Percentiles rank a stretch among this genome's conserved stretches.
Evolutionary conservation across 2,888 invertebrate species (phyloP).

Genomic region (Mallateleia sp.): DNA sequence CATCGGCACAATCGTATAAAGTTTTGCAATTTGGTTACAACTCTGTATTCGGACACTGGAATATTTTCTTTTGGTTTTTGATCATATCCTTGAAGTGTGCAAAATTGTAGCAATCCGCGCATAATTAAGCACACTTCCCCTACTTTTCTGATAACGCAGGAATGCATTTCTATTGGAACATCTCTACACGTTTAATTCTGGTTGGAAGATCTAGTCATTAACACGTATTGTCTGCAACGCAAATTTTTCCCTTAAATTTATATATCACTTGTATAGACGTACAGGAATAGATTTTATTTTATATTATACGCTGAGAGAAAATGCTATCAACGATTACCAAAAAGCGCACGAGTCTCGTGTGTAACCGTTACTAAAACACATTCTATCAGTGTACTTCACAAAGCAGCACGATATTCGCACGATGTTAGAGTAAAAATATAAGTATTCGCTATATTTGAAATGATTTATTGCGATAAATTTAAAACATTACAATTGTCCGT

Average conservation of each 20-base stretch:
- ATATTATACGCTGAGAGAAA: constrained; percentile 23
- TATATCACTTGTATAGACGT: constrained; percentile 9
- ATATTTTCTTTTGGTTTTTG: constrained; percentile 9
- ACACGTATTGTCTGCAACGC: constrained; percentile 48
- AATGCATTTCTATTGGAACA: constrained; percentile 40
- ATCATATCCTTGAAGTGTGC: constrained; percentile 12
- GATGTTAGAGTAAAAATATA: constrained; percentile 68
- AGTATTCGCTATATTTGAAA: constrained; percentile 64
- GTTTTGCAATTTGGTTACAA: constrained; percentile 35
- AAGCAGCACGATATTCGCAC: constrained; percentile 20
- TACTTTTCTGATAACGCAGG: constrained; percentile 21
- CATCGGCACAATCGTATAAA: too few relatives aligned
- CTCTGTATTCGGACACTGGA: neutral
- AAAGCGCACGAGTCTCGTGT: neutral
- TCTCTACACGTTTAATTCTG: constrained; percentile 21
- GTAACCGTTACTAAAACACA: constrained; percentile 23
- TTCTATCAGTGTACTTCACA: constrained; percentile 24
- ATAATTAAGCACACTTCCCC: constrained; percentile 34
- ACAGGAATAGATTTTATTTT: constrained; percentile 45
- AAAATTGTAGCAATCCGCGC: constrained; percentile 29
- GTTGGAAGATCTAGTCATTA: constrained; percentile 31
- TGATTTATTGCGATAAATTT: constrained; percentile 72
- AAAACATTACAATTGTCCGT: constrained; percentile 72
- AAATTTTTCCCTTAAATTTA: constrained; percentile 37
- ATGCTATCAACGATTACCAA: constrained; percentile 12